Evolutionary conservation across 1,140 invertebrate genomes (phyloP).

Genomic region (Tetraneura akinire): DNA sequence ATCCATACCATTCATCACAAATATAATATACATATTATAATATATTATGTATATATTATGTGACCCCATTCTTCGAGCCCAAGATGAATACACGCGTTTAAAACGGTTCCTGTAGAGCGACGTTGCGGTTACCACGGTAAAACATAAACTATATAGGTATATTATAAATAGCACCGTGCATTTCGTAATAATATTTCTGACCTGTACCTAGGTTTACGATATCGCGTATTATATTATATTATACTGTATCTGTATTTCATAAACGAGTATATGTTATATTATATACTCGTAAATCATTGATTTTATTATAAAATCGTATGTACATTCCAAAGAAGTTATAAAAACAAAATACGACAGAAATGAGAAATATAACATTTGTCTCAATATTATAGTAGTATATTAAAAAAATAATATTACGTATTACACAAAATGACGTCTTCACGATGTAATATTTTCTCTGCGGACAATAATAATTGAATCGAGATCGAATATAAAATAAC

Average conservation of each 20-base stretch:
- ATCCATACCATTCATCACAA: conserved; percentile 1
- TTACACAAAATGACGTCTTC: too few species aligned
- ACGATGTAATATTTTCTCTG: too few species aligned
- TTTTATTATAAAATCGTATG: too few species aligned
- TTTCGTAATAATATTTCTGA: conserved; percentile 9
- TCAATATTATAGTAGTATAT: too few species aligned
- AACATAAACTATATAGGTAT: too few species aligned
- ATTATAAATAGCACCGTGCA: too few species aligned
- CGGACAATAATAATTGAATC: background rate
- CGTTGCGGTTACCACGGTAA: background rate
- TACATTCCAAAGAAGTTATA: too few species aligned
- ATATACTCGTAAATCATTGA: too few species aligned
- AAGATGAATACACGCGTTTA: background rate
- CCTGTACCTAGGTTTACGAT: background rate
- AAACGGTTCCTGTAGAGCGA: background rate
- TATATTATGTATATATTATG: background rate
- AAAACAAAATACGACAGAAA: too few species aligned
- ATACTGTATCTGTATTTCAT: background rate
- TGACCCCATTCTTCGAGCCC: background rate
- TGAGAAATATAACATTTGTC: too few species aligned
- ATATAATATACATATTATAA: background rate
- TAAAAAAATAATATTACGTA: too few species aligned
- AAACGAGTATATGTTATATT: background rate
- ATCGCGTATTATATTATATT: background rate
- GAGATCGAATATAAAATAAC: background rate